These are phyloP conservation scores for Aphidoletes aphidimyza DNA, from an alignment of 2,888 invertebrate species.

Conservation along the genomic window DNA sequence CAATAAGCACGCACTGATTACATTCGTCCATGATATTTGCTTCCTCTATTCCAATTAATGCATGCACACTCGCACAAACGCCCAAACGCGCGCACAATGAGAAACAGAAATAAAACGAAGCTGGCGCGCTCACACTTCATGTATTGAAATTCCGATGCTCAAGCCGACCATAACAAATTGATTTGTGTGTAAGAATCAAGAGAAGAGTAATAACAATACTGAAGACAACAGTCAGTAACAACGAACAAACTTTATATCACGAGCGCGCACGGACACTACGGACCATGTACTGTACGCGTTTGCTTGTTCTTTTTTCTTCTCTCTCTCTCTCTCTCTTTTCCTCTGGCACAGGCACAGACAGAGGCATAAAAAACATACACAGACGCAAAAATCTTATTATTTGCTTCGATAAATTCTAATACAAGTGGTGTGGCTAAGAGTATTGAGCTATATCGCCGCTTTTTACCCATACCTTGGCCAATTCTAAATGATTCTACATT, in stretches of 20 bases:
- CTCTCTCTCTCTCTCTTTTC: too few species aligned
- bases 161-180: constrained; percentile 52
- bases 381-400: not conserved
- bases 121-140: not conserved
- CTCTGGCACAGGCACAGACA: too few species aligned
- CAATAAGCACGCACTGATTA: constrained; percentile 34
- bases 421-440: not conserved
- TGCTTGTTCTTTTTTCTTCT: too few species aligned
- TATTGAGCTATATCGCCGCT: not conserved
- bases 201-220: constrained; percentile 21
- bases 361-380: not conserved
- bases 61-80: not conserved
- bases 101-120: not conserved
- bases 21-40: constrained; percentile 39
- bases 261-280: too few species aligned
- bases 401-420: constrained; percentile 38
- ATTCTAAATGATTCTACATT: not conserved
- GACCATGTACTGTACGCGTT: too few species aligned
- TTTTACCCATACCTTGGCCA: not conserved
- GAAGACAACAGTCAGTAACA: not conserved
- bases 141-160: constrained; percentile 37
- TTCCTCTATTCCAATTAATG: too few species aligned
- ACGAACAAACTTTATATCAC: constrained; percentile 14
- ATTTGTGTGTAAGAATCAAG: constrained; percentile 26
- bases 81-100: not conserved